A percentile compares a stretch with the other conserved stretches of the same genome.
phyloP scores from a whole-genome alignment of 2,113 vertebrate species.

The Abramis brama region DNA sequence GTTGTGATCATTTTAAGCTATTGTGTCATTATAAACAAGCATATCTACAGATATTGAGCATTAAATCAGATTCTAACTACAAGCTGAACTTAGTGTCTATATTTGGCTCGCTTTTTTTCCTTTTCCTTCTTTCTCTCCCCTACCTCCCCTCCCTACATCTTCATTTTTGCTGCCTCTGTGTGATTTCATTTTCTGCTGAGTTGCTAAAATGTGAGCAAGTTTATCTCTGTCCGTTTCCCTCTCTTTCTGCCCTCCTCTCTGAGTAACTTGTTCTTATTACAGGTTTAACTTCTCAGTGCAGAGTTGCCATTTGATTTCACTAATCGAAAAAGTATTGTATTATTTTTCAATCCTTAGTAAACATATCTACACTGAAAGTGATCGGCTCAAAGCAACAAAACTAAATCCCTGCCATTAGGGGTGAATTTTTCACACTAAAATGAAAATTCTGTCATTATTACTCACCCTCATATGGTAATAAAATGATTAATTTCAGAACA shows the following conservation, averaged over 20 bases:
- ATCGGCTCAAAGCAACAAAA: neutral
- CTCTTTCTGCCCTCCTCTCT: slow-evolving; percentile 37
- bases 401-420: neutral
- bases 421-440: neutral
- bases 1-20: neutral
- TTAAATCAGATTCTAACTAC: neutral
- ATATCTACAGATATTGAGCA: neutral
- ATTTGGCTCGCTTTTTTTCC: neutral
- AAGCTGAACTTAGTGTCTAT: neutral
- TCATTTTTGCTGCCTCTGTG: slow-evolving; percentile 51
- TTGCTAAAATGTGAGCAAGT: slow-evolving; percentile 67
- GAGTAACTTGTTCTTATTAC: neutral
- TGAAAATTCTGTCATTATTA: too few species aligned
- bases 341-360: neutral
- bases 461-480: too few species aligned
- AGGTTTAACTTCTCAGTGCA: neutral
- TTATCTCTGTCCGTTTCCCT: slow-evolving; percentile 44
- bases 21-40: neutral
- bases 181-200: slow-evolving; percentile 69
- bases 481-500: too few species aligned
- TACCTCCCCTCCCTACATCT: neutral
- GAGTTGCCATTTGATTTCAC: neutral
- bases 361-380: neutral
- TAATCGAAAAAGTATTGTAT: neutral
- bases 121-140: slow-evolving; percentile 8